Conservation (phyloP, 2,888 invertebrate species). For the Steinernema hermaphroditum region DNA sequence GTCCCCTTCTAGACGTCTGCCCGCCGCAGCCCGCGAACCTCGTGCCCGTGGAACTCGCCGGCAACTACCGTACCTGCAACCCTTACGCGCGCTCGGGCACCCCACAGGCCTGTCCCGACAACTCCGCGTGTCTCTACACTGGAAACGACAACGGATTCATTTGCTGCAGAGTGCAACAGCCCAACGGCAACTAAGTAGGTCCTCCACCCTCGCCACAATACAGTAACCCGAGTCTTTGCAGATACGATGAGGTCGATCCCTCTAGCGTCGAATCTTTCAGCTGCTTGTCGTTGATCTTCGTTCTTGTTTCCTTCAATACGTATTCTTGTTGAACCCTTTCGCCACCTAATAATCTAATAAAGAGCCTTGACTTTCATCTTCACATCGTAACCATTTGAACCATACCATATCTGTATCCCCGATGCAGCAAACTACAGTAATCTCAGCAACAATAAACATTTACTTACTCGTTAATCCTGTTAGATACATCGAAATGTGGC, state of each 20-base stretch:
- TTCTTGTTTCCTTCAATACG: slow-evolving; percentile 10
- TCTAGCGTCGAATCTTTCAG: slow-evolving; percentile 18
- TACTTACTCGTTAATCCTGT: too few species aligned
- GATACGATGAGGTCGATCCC: background rate
- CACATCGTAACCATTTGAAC: too few species aligned
- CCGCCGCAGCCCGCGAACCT: slow-evolving; percentile 65
- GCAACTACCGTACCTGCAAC: slow-evolving; percentile 55
- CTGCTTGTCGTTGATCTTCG: slow-evolving; percentile 28
- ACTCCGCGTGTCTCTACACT: slow-evolving; percentile 63
- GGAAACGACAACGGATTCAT: slow-evolving; percentile 65
- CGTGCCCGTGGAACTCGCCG: slow-evolving; percentile 64
- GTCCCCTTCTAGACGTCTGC: slow-evolving; percentile 51
- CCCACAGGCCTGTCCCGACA: slow-evolving; percentile 60
- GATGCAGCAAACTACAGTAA: too few species aligned
- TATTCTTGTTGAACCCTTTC: slow-evolving; percentile 21
- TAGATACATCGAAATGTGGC: background rate
- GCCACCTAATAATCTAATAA: slow-evolving; percentile 22
- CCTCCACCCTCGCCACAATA: background rate
- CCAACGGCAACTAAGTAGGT: slow-evolving; percentile 40
- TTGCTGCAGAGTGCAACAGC: slow-evolving; percentile 63
- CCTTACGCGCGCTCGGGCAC: slow-evolving; percentile 63
- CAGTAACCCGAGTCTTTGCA: background rate
- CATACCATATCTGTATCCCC: too few species aligned
- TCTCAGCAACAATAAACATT: too few species aligned
- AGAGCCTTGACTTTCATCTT: too few species aligned